phyloP scores from a whole-genome alignment of 2,113 vertebrate species.

The Lophura nycthemera region DNA sequence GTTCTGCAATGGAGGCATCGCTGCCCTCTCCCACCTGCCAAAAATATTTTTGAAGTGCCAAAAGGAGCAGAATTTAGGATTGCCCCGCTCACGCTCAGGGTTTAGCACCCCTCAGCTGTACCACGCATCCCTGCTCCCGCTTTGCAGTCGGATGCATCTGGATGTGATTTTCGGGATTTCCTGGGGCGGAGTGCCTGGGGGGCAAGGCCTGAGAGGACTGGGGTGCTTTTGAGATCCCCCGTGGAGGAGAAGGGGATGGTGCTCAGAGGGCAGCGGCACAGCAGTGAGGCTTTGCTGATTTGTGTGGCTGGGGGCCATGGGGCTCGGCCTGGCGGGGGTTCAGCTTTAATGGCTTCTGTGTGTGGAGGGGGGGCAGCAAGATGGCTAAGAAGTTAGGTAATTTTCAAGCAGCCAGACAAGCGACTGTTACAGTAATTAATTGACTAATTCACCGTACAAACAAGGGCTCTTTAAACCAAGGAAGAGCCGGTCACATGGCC shows the following conservation, averaged over 20 bases:
- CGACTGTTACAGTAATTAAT: conserved; percentile 81
- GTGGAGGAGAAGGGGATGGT: background rate
- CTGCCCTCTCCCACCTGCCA: conserved; percentile 3
- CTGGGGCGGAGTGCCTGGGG: background rate
- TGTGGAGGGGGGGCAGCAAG: background rate
- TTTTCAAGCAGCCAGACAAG: conserved; percentile 68
- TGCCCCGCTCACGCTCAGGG: accelerated
- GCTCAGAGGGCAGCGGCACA: background rate
- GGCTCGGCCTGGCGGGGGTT: background rate
- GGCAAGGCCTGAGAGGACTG: background rate
- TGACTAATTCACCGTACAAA: conserved; percentile 75
- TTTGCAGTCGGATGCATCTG: background rate
- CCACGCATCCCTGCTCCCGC: accelerated
- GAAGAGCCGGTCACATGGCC: conserved; percentile 66
- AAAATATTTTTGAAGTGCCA: background rate
- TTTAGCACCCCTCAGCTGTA: background rate
- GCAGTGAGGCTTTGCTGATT: accelerated
- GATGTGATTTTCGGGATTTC: background rate
- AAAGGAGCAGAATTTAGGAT: background rate
- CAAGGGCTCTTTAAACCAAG: conserved; percentile 75
- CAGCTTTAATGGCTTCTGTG: background rate
- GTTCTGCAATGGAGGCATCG: background rate
- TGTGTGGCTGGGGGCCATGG: background rate
- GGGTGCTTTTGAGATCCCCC: accelerated
- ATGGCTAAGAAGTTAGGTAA: conserved; percentile 60